Percentiles rank a stretch among this genome's conserved stretches.
These are phyloP conservation scores for Ceuthmochares aereus DNA, from an alignment of 2,113 vertebrate species.

Conservation along the genomic window DNA sequence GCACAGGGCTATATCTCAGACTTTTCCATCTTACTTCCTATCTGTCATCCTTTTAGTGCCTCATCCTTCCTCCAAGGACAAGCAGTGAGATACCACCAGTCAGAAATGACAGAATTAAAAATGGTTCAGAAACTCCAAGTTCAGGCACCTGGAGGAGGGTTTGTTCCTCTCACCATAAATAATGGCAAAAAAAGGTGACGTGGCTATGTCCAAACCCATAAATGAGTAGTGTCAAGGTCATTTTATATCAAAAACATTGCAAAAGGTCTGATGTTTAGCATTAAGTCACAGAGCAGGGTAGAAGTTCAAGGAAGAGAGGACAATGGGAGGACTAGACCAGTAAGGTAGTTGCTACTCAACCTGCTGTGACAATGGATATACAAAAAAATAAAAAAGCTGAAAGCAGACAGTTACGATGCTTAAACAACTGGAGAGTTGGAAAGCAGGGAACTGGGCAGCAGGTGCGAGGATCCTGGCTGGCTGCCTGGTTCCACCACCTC, in stretches of 20 bases:
- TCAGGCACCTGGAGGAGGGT: background rate
- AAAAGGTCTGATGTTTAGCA: background rate
- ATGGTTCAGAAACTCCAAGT: background rate
- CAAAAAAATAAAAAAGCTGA: background rate
- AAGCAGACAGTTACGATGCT: background rate
- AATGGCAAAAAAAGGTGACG: background rate
- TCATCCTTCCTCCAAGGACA: background rate
- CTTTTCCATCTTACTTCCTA: background rate
- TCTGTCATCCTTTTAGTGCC: background rate
- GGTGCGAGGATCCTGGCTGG: background rate
- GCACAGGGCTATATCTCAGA: accelerated
- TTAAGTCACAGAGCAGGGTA: background rate
- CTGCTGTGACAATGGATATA: background rate
- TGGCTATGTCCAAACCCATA: background rate
- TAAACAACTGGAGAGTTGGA: background rate
- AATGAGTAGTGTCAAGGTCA: background rate
- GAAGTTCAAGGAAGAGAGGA: background rate
- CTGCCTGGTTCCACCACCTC: background rate
- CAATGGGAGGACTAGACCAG: background rate
- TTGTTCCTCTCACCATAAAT: background rate
- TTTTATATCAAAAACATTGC: background rate
- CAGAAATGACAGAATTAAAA: background rate
- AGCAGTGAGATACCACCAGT: background rate
- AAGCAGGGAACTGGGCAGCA: background rate
- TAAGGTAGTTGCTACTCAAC: background rate